Percentiles rank a stretch among this genome's conserved stretches.
Conservation (phyloP, 2,888 invertebrate genomes). For the Agriopis aurantiaria region DNA sequence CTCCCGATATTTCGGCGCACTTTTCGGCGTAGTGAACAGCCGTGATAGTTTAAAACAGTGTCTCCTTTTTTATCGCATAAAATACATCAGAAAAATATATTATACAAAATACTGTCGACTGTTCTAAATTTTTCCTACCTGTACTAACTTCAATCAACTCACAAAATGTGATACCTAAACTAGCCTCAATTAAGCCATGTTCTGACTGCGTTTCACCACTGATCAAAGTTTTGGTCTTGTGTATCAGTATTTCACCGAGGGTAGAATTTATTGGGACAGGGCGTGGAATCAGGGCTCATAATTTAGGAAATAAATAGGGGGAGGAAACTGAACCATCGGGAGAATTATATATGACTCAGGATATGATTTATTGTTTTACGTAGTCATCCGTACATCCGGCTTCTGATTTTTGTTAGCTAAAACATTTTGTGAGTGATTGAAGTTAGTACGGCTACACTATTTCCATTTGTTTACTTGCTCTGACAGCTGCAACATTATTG, state of each 20-base stretch:
- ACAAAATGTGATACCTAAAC: background rate
- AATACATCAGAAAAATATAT: too few species aligned
- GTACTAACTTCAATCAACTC: background rate
- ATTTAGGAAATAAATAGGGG: conserved; percentile 49
- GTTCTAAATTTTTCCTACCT: background rate
- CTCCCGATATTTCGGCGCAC: too few species aligned
- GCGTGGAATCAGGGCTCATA: conserved; percentile 45
- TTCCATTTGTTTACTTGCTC: too few species aligned
- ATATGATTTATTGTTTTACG: conserved; percentile 42
- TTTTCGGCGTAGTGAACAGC: too few species aligned
- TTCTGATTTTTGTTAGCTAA: conserved; percentile 8
- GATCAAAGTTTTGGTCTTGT: conserved; percentile 10
- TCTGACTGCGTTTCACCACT: background rate
- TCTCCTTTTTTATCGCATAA: too few species aligned
- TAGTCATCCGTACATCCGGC: conserved; percentile 39
- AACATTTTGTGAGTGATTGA: background rate
- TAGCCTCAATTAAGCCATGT: background rate
- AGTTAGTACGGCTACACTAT: background rate
- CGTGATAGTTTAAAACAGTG: too few species aligned
- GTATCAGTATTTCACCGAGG: conserved; percentile 42
- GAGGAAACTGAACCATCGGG: conserved; percentile 44
- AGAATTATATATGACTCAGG: conserved; percentile 42
- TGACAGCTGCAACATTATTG: too few species aligned
- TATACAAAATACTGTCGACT: too few species aligned
- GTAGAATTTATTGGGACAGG: conserved; percentile 42